Conservation (phyloP, 2,888 invertebrate species). For the Hypomecis punctinalis region DNA sequence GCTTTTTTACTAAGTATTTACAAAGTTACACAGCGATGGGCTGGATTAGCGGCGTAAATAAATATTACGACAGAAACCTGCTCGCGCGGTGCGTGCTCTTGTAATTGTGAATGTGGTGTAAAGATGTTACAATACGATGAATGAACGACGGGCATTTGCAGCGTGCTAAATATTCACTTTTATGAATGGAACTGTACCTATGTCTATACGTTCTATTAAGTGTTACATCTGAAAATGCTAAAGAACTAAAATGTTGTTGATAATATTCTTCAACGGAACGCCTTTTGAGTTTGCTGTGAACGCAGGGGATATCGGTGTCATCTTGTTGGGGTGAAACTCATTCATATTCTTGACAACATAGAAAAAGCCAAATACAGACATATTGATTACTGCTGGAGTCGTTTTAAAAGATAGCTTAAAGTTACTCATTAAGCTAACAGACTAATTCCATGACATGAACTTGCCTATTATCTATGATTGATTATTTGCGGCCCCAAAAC, state of each 20-base stretch:
- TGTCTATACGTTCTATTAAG: background rate
- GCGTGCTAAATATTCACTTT: slow-evolving; percentile 34
- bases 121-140: slow-evolving; percentile 24
- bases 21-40: slow-evolving; percentile 42
- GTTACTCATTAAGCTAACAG: slow-evolving; percentile 4
- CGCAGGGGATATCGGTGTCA: no score
- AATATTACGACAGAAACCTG: slow-evolving; percentile 43
- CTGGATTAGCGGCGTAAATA: slow-evolving; percentile 43
- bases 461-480: slow-evolving; percentile 12
- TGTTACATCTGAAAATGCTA: no score
- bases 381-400: background rate
- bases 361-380: background rate
- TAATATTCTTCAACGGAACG: background rate
- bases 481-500: slow-evolving; percentile 26
- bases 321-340: no score
- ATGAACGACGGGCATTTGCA: slow-evolving; percentile 25
- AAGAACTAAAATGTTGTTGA: background rate
- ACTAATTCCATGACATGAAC: slow-evolving; percentile 6
- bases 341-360: no score
- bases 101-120: slow-evolving; percentile 27
- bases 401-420: slow-evolving; percentile 11
- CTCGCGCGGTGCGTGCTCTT: slow-evolving; percentile 3
- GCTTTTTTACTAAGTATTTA: slow-evolving; percentile 46
- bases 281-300: no score
- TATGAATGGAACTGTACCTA: slow-evolving; percentile 30